These are phyloP conservation scores for Prunella strophiata DNA, from an alignment of 2,797 vertebrate species.

Conservation along the genomic window DNA sequence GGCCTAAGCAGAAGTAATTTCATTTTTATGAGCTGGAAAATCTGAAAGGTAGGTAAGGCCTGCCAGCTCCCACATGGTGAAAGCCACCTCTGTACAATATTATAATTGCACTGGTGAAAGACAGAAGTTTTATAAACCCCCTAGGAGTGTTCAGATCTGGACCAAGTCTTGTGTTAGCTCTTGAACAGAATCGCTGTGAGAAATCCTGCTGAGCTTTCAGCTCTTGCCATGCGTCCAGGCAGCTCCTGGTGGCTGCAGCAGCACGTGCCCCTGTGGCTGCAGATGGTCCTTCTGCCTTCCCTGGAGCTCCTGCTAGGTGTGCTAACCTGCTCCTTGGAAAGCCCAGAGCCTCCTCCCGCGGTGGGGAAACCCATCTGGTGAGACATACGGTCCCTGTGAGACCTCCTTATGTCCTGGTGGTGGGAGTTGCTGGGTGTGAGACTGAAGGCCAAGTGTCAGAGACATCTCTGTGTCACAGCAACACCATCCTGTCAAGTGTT, in stretches of 20 bases:
- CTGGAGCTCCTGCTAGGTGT: background rate
- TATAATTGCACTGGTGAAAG: background rate
- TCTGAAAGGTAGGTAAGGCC: background rate
- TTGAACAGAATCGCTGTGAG: background rate
- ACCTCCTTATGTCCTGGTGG: constrained; percentile 34
- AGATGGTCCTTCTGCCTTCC: background rate
- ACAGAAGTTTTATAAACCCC: background rate
- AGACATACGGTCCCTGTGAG: background rate
- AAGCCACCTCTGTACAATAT: background rate
- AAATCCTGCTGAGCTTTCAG: background rate
- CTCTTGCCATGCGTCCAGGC: background rate
- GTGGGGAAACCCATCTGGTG: constrained; percentile 7
- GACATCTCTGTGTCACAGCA: constrained; percentile 40
- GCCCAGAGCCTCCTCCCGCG: background rate
- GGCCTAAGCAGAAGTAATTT: background rate
- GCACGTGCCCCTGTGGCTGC: background rate
- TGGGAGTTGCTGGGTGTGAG: constrained; percentile 16
- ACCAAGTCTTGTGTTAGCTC: background rate
- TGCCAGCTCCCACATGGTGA: background rate
- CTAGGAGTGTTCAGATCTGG: background rate
- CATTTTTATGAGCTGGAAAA: constrained; percentile 1
- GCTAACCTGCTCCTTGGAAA: background rate
- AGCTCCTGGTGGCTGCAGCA: background rate
- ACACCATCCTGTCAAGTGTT: constrained; percentile 45
- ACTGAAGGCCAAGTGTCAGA: constrained; percentile 40